Evolutionary conservation across 2,888 invertebrate genomes (phyloP).

Genomic region (Sarcophaga caerulescens): DNA sequence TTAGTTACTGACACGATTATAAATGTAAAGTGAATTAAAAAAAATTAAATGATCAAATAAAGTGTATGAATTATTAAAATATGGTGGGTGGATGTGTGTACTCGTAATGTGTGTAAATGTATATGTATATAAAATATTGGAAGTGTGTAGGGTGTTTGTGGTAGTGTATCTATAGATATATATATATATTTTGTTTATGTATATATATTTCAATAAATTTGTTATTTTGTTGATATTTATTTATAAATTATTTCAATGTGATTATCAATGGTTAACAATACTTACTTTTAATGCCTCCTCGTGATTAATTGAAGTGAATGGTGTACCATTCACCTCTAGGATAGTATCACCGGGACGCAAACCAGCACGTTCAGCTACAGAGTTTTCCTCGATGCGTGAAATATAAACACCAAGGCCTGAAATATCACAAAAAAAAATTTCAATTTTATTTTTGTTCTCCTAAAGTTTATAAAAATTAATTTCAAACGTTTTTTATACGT

Average conservation of each 20-base stretch:
- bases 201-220: not conserved
- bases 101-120: not conserved
- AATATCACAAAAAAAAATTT: constrained; percentile 67
- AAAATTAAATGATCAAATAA: too few relatives aligned
- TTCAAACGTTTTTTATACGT: too few relatives aligned
- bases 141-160: not conserved
- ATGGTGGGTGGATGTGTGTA: not conserved
- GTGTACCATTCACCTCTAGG: constrained; percentile 96
- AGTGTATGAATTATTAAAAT: not conserved
- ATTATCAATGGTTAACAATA: constrained; percentile 36
- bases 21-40: too few relatives aligned
- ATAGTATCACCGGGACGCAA: constrained; percentile 96
- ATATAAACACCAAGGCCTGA: constrained; percentile 94
- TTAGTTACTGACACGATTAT: too few relatives aligned
- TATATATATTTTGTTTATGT: too few relatives aligned
- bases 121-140: not conserved
- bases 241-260: not conserved
- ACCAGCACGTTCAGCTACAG: constrained; percentile 93
- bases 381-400: constrained; percentile 94
- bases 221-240: not conserved
- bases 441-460: not conserved
- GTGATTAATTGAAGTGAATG: constrained; percentile 95
- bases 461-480: not conserved
- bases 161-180: not conserved
- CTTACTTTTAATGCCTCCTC: constrained; percentile 94